Evolutionary conservation across 2,113 vertebrate species (phyloP).

Genomic region (Psittacula cyanocephala): DNA sequence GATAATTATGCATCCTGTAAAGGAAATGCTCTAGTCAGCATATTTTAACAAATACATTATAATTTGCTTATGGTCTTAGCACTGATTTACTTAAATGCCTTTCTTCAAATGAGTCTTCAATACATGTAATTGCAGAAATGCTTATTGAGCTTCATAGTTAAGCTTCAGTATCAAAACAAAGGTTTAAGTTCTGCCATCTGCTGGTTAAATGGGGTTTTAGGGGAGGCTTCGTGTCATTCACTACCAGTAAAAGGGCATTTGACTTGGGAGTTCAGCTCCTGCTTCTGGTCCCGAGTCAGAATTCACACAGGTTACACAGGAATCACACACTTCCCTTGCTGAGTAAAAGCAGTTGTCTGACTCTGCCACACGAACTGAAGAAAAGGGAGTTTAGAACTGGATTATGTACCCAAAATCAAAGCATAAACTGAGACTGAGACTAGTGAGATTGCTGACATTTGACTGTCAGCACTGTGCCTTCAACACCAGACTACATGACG

Average conservation of each 20-base stretch:
- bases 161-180: neutral
- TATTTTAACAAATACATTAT: neutral
- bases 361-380: neutral
- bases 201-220: neutral
- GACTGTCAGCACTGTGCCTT: neutral
- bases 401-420: neutral
- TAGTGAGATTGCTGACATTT: neutral
- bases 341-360: neutral
- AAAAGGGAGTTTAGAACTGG: neutral
- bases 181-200: neutral
- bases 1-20: neutral
- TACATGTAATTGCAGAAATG: neutral
- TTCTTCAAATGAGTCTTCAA: neutral
- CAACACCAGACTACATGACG: neutral
- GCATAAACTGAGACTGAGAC: neutral
- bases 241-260: fast-evolving
- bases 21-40: neutral
- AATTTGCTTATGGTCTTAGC: neutral
- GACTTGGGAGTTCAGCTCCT: neutral
- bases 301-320: neutral
- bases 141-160: neutral
- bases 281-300: neutral
- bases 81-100: neutral
- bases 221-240: fast-evolving
- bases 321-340: neutral